A percentile compares a stretch with the other conserved stretches of the same genome.
phyloP scores from a whole-genome alignment of 2,113 vertebrate genomes.

The Hyla sarda region DNA sequence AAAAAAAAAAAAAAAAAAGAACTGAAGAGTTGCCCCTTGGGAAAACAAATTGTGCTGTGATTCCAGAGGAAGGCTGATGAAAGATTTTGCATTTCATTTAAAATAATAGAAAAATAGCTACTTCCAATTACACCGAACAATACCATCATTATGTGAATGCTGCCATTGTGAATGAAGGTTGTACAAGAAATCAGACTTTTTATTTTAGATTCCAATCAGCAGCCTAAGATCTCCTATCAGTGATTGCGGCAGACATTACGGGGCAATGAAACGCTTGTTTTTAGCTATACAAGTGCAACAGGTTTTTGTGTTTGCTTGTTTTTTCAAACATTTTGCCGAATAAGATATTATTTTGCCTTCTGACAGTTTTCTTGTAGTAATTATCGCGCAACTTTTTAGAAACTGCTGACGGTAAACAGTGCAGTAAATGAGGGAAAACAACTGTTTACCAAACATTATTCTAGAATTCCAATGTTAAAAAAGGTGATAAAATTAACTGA shows the following conservation, averaged over 20 bases:
- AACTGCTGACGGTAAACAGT: neutral
- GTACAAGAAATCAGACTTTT: conserved; percentile 56
- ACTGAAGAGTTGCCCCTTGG: conserved; percentile 26
- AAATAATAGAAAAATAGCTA: conserved; percentile 59
- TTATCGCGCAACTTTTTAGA: neutral
- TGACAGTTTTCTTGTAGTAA: neutral
- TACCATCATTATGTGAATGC: conserved; percentile 53
- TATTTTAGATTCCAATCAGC: conserved; percentile 53
- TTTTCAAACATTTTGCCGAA: neutral
- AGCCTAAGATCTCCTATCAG: conserved; percentile 43
- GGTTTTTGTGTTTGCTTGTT: neutral
- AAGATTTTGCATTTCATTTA: conserved; percentile 58
- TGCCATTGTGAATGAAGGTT: conserved; percentile 52
- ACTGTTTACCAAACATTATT: neutral
- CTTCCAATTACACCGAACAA: conserved; percentile 56
- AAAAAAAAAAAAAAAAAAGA: conserved; percentile 43
- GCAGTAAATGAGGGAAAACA: too few relatives aligned
- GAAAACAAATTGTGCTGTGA: conserved; percentile 55
- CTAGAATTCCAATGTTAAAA: neutral
- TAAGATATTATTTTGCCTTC: neutral
- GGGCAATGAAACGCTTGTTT: conserved; percentile 1
- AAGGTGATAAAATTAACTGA: too few relatives aligned
- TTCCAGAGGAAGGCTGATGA: conserved; percentile 47
- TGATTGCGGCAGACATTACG: conserved; percentile 45
- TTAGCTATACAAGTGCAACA: conserved; percentile 26